Base-by-base conservation (phyloP, 2,888 invertebrate species). In the Cosmopolites sordidus region DNA sequence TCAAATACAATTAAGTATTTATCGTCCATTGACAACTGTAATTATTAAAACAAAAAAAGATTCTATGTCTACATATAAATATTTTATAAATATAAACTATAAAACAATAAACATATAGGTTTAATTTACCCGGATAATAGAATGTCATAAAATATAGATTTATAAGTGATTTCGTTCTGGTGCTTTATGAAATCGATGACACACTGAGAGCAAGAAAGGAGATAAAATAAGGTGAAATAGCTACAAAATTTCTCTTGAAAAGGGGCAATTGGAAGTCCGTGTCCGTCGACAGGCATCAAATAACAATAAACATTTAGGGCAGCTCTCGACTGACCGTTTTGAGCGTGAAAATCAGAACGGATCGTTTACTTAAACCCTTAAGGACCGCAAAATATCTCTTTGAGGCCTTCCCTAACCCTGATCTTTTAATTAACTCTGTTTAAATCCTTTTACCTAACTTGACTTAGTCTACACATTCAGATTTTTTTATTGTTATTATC, bases 391-490 rank as follows among this genome's bases (percentile, higher is more conserved):
- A 44, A 50, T 44, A 43, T 43, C 44, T 50, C 43, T 43, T 44
- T 40, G 39, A 44, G 44, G 43, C 50, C 44, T 38, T 33, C 42
- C 18, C 48, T 11, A 30, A 16, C 18, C 30, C 48, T 45, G 50
- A 50, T 50, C 50, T 50, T 50, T 45, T 50, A 50, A 50, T 50
- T 50, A 50, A 50, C 50, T 50, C 50, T 15, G 38, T 50, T 50
- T 50, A 43, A 50, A 50, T 38, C 50, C 50, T 50, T 49, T 44
- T 50, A 50, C 43, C 30, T 39, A 33, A 33, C 33, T 33, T 33
- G n/a, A 12, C n/a, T 22, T 11, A 33, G n/a, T 4, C 41, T 33
- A 33, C n/a, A 33, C 11, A n/a, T 33, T 33, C 33, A 11, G 4
- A 6, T 33, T 33, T 33, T 33, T 33, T 33, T 4, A 33, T 12